These are phyloP conservation scores for Crotalus adamanteus DNA, from an alignment of 2,797 vertebrate genomes.

Conservation along the genomic window DNA sequence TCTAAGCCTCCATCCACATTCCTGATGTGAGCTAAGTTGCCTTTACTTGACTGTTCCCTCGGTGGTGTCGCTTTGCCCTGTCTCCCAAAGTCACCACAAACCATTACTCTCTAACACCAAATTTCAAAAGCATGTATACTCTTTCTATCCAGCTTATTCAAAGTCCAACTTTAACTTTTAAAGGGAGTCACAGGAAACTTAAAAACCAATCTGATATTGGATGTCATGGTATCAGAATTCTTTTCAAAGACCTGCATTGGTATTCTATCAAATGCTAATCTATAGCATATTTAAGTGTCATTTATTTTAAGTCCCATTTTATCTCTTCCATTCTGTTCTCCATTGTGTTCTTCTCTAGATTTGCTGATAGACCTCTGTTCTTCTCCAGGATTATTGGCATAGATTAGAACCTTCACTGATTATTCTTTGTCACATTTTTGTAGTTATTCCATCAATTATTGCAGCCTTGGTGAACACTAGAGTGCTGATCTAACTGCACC, in stretches of 20 bases:
- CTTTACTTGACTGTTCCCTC: background rate
- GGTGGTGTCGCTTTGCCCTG: background rate
- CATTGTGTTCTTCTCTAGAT: background rate
- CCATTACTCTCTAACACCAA: background rate
- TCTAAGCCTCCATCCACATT: background rate
- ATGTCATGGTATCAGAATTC: background rate
- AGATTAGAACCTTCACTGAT: background rate
- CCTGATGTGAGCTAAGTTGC: background rate
- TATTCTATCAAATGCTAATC: background rate
- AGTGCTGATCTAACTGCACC: background rate
- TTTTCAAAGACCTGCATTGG: background rate
- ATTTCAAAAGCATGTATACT: background rate
- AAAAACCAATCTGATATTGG: background rate
- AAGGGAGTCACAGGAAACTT: background rate
- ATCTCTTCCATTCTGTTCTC: background rate
- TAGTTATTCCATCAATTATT: background rate
- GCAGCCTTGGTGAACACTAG: background rate
- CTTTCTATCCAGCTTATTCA: background rate
- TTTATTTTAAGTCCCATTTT: background rate
- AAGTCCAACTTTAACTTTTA: background rate
- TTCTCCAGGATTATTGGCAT: background rate
- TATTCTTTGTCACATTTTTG: background rate
- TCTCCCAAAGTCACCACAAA: background rate
- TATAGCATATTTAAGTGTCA: background rate
- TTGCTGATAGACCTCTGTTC: background rate